Evolutionary conservation across 2,888 invertebrate genomes (phyloP).

Genomic region (Brachylomia viminalis): DNA sequence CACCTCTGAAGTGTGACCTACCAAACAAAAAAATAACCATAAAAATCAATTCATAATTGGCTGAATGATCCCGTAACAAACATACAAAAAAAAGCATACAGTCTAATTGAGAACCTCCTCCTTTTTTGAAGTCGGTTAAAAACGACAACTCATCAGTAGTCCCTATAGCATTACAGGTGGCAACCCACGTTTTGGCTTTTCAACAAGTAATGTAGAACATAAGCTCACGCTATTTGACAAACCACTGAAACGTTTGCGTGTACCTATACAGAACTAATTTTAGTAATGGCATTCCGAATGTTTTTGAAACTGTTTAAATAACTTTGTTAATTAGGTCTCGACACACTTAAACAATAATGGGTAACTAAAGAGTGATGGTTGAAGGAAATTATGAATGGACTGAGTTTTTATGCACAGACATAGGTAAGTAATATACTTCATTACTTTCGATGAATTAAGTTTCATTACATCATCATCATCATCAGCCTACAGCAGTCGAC

Average conservation of each 20-base stretch:
- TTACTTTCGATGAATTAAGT: not conserved
- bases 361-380: conserved; percentile 27
- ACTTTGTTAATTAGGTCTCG: conserved; percentile 48
- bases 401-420: not conserved
- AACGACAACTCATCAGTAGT: not conserved
- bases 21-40: no score
- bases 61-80: no score
- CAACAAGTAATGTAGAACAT: not conserved
- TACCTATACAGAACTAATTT: conserved; percentile 52
- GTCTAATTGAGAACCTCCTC: no score
- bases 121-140: no score
- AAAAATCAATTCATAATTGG: no score
- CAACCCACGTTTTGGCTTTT: not conserved
- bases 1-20: no score
- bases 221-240: not conserved
- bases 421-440: no score
- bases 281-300: conserved; percentile 40
- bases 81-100: no score
- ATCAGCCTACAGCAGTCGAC: no score
- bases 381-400: conserved; percentile 22
- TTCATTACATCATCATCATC: not conserved
- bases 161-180: not conserved
- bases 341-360: conserved; percentile 41
- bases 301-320: conserved; percentile 42
- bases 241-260: conserved; percentile 29